Evolutionary conservation across 2,888 invertebrate genomes (phyloP).

Genomic region (Campoletis raptor): DNA sequence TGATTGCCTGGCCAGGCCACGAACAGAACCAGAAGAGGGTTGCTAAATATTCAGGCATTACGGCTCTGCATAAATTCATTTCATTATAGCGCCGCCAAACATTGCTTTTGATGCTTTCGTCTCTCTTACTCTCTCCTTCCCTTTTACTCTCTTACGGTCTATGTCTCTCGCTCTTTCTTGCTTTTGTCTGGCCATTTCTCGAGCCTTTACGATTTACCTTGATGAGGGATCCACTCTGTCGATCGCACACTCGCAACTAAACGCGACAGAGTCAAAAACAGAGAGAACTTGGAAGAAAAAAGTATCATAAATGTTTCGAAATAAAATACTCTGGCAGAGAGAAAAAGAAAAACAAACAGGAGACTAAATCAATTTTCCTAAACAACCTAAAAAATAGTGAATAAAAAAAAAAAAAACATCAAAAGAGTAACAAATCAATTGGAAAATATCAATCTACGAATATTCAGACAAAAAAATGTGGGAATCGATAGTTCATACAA

Average conservation of each 20-base stretch:
- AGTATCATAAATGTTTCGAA: not conserved
- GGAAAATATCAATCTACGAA: not conserved
- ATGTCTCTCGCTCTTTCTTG: constrained; percentile 72
- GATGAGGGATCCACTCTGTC: constrained; percentile 36
- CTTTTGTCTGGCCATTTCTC: constrained; percentile 68
- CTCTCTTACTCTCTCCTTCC: constrained; percentile 69
- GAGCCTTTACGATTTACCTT: constrained; percentile 39
- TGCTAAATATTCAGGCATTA: constrained; percentile 86
- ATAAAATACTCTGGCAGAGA: not conserved
- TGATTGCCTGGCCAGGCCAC: constrained; percentile 79
- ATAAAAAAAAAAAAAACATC: not conserved
- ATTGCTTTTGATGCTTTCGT: constrained; percentile 86
- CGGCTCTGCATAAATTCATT: constrained; percentile 89
- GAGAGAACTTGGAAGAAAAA: not conserved
- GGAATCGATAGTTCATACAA: not conserved
- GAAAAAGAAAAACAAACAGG: not conserved
- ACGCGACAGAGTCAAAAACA: constrained; percentile 63
- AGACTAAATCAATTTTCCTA: not conserved
- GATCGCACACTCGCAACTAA: constrained; percentile 71
- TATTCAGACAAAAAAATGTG: not conserved
- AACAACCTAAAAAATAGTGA: not conserved
- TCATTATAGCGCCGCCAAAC: constrained; percentile 88
- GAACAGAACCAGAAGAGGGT: constrained; percentile 84
- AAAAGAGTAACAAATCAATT: not conserved
- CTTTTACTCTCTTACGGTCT: not conserved